These are phyloP conservation scores for Hydroisotoma schaefferi DNA, from an alignment of 2,888 invertebrate genomes.

Conservation along the genomic window DNA sequence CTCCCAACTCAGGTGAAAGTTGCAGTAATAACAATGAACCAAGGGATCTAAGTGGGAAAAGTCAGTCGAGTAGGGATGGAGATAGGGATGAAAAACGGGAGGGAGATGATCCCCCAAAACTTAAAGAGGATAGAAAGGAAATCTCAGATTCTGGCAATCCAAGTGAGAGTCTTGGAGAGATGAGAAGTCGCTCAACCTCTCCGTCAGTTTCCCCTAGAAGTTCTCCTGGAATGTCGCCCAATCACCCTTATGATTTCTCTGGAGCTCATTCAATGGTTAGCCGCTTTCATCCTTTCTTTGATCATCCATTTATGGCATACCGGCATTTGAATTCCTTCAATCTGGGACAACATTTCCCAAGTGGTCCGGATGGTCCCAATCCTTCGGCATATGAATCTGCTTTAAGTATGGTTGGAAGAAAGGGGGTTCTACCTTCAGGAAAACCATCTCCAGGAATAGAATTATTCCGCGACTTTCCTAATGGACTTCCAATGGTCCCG, in stretches of 20 bases:
- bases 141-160: neutral
- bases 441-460: conserved; percentile 42
- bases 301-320: conserved; percentile 48
- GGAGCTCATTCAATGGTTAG: conserved; percentile 43
- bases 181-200: conserved; percentile 40
- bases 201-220: conserved; percentile 44
- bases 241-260: conserved; percentile 41
- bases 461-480: conserved; percentile 45
- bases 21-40: conserved; percentile 45
- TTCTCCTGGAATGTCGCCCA: conserved; percentile 43
- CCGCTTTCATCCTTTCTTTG: conserved; percentile 44
- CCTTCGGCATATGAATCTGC: conserved; percentile 42
- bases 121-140: conserved; percentile 2
- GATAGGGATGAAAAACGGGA: conserved; percentile 28
- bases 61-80: conserved; percentile 39
- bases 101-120: conserved; percentile 3
- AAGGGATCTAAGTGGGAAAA: conserved; percentile 46
- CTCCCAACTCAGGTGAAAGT: conserved; percentile 26
- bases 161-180: conserved; percentile 12
- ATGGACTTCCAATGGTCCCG: conserved; percentile 34
- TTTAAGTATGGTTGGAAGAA: conserved; percentile 28
- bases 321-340: conserved; percentile 46
- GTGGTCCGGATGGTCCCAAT: conserved; percentile 15
- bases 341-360: conserved; percentile 39
- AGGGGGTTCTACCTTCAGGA: conserved; percentile 33